A percentile compares a stretch with the other conserved stretches of the same genome.
Conservation (phyloP, 2,113 vertebrate species). For the Lepisosteus oculatus region DNA sequence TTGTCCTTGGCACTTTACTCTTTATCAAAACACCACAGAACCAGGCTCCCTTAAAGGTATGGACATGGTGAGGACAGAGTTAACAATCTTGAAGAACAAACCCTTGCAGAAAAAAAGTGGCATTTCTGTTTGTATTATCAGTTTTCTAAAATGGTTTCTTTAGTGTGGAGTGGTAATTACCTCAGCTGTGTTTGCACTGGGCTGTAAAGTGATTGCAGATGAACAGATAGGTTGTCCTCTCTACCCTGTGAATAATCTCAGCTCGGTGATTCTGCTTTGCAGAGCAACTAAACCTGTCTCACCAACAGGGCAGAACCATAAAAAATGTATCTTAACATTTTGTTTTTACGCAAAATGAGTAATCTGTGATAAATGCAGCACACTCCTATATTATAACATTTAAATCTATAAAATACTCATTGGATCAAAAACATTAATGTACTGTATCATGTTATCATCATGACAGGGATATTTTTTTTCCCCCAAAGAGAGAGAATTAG, state of each 20-base stretch:
- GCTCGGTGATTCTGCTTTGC: constrained; percentile 46
- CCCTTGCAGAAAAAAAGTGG: background rate
- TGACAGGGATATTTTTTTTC: no score
- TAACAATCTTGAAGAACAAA: background rate
- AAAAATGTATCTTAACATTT: no score
- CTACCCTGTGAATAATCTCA: constrained; percentile 30
- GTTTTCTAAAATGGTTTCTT: constrained; percentile 43
- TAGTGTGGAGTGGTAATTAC: constrained; percentile 40
- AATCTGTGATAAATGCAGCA: no score
- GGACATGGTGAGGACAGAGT: background rate
- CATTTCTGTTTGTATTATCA: background rate
- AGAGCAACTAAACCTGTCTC: constrained; percentile 47
- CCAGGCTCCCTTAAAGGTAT: no score
- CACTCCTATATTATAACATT: no score
- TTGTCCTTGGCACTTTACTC: no score
- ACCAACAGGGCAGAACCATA: constrained; percentile 13
- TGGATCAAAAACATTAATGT: no score
- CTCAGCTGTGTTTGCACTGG: constrained; percentile 26
- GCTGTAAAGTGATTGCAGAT: constrained; percentile 42
- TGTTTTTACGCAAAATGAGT: no score
- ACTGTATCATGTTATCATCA: no score
- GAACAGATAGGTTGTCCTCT: constrained; percentile 27
- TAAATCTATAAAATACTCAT: no score
- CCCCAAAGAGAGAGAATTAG: no score
- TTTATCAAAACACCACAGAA: no score